Conservation (phyloP, 2,113 vertebrate genomes). For the Megaceryle torquata region DNA sequence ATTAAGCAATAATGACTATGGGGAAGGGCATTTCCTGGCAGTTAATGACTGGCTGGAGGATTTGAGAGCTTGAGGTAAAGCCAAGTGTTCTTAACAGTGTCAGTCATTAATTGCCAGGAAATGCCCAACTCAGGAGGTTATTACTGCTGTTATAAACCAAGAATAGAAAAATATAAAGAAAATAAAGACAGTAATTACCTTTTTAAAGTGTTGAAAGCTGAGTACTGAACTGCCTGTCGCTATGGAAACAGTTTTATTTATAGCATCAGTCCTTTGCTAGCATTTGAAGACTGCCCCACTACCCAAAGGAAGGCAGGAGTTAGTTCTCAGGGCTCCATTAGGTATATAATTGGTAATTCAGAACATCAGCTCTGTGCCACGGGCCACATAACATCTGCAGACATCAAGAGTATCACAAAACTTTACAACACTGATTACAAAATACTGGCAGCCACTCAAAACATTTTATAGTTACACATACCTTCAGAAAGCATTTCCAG, state of each 20-base stretch:
- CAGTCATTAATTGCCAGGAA: conserved; percentile 70
- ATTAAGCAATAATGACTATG: conserved; percentile 61
- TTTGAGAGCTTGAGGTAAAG: conserved; percentile 67
- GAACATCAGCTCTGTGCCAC: conserved; percentile 65
- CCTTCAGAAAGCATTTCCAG: conserved; percentile 71
- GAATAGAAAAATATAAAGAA: conserved; percentile 70
- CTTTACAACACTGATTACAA: conserved; percentile 74
- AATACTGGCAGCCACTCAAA: conserved; percentile 73
- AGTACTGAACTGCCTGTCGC: conserved; percentile 24
- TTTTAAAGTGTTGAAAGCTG: conserved; percentile 64
- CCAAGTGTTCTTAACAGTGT: conserved; percentile 67
- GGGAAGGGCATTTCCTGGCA: conserved; percentile 65
- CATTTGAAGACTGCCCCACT: conserved; percentile 56
- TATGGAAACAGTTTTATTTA: conserved; percentile 63
- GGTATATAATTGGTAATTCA: conserved; percentile 73
- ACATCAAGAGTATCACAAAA: conserved; percentile 74
- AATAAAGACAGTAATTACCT: conserved; percentile 68
- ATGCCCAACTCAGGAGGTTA: conserved; percentile 66
- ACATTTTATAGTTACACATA: conserved; percentile 74
- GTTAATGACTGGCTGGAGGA: conserved; percentile 59
- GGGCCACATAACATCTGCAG: conserved; percentile 73
- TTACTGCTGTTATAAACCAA: conserved; percentile 68
- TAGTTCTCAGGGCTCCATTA: conserved; percentile 58
- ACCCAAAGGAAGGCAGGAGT: conserved; percentile 48
- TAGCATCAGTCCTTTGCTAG: conserved; percentile 52